These are phyloP conservation scores for Drosophila antonietae DNA, from an alignment of 2,888 invertebrate genomes.

Conservation along the genomic window DNA sequence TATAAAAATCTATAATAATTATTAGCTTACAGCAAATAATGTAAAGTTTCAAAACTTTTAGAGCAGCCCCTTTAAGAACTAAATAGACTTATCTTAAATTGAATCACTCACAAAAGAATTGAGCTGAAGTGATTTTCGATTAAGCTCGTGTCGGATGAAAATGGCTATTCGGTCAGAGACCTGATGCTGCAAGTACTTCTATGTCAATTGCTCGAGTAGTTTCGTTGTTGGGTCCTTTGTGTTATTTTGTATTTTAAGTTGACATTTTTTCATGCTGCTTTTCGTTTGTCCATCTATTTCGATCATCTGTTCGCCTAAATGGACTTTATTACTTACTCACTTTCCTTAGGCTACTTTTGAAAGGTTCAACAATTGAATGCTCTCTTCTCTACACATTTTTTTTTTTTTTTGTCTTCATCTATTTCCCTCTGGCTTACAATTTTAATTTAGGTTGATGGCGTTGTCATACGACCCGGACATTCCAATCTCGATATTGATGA, in stretches of 20 bases:
- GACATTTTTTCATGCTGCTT: constrained; percentile 32
- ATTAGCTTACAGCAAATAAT: no score
- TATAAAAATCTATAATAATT: no score
- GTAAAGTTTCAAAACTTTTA: no score
- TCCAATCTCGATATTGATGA: constrained; percentile 87
- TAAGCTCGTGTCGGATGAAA: constrained; percentile 5
- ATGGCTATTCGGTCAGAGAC: constrained; percentile 14
- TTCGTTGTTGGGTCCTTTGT: constrained; percentile 20
- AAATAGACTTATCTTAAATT: constrained; percentile 7
- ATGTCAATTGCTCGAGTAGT: constrained; percentile 28
- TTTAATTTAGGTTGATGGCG: constrained; percentile 90
- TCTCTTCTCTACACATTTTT: constrained; percentile 1
- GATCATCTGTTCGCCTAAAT: constrained; percentile 42
- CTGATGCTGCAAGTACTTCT: constrained; percentile 20
- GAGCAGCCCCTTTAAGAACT: not conserved
- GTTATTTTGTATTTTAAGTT: constrained; percentile 17
- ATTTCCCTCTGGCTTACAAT: constrained; percentile 49
- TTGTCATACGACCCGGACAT: constrained; percentile 95
- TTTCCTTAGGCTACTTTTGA: constrained; percentile 26
- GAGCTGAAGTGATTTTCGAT: constrained; percentile 14
- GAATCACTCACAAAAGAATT: constrained; percentile 19
- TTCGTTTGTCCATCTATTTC: constrained; percentile 32
- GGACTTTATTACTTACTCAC: constrained; percentile 72
- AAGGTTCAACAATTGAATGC: constrained; percentile 25
- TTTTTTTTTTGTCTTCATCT: constrained; percentile 34